phyloP scores from a whole-genome alignment of 2,113 vertebrate species.

The Chaetops frenatus region DNA sequence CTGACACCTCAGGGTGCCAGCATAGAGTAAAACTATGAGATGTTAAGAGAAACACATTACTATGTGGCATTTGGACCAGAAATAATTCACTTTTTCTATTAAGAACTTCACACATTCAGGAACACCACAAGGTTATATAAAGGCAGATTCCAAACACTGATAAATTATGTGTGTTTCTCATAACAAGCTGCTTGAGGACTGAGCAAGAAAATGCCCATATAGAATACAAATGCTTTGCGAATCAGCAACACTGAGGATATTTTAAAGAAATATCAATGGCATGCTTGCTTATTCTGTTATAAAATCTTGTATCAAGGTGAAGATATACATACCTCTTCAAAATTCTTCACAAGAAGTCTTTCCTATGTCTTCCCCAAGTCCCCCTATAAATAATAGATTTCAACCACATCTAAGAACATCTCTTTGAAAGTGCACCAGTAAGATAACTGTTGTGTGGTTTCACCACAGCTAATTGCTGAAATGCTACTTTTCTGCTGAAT shows the following conservation, averaged over 20 bases:
- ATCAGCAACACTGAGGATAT: neutral
- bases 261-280: neutral
- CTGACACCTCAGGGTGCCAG: neutral
- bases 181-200: neutral
- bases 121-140: constrained; percentile 12
- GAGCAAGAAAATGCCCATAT: neutral
- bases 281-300: neutral
- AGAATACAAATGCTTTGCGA: constrained; percentile 3
- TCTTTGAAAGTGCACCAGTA: neutral
- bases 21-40: constrained; percentile 1
- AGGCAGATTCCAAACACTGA: constrained; percentile 21
- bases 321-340: neutral
- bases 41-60: constrained; percentile 25
- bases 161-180: constrained; percentile 23
- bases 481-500: neutral
- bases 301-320: neutral
- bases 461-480: neutral
- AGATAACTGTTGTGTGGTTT: neutral
- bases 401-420: neutral
- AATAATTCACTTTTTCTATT: constrained; percentile 61
- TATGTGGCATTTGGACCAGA: neutral
- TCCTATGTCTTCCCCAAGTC: neutral
- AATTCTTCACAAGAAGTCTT: neutral
- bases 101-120: neutral
- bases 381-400: neutral